Percentiles rank a stretch among this genome's conserved stretches.
Conservation (phyloP, 2,113 vertebrate genomes). For the Thermophis baileyi region DNA sequence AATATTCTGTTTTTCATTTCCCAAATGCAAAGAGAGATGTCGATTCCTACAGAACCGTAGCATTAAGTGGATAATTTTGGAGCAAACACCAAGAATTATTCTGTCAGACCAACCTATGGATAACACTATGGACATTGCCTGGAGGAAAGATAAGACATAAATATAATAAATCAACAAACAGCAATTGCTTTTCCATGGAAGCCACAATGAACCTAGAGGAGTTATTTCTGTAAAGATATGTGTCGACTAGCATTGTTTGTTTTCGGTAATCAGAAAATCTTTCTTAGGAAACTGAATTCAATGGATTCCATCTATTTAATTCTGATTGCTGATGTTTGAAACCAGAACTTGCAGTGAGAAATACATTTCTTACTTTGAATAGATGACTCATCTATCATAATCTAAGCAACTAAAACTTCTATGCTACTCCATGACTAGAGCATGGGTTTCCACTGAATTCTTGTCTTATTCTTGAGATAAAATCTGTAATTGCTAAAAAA, state of each 20-base stretch:
- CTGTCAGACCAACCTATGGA: not conserved
- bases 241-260: not conserved
- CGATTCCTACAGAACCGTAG: not conserved
- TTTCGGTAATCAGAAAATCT: not conserved
- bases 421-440: not conserved
- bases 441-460: not conserved
- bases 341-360: not conserved
- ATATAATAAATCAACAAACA: not conserved
- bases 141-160: not conserved
- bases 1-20: not conserved
- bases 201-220: not conserved
- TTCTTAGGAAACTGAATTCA: not conserved
- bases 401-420: not conserved
- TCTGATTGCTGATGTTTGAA: not conserved
- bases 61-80: not conserved
- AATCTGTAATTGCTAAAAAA: constrained; percentile 18
- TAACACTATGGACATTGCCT: not conserved
- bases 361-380: not conserved
- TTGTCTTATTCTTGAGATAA: not conserved
- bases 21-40: not conserved
- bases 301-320: not conserved
- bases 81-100: not conserved
- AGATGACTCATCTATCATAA: not conserved
- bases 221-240: not conserved
- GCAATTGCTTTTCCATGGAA: not conserved